Evolutionary conservation across 2,113 vertebrate species (phyloP).

Genomic region (Salvelinus namaycush): DNA sequence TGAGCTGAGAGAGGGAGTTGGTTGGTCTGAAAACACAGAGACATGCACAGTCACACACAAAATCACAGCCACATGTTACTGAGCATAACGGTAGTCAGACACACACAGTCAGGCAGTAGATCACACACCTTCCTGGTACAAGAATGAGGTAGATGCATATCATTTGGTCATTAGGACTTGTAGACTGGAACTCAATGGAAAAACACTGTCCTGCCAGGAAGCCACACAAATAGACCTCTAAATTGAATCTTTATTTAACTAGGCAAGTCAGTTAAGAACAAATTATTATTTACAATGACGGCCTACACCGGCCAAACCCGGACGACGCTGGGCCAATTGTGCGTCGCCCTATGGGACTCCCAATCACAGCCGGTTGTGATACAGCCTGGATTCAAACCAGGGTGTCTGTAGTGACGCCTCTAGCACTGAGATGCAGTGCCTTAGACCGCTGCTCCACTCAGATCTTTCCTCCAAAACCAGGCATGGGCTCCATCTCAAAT

Average conservation of each 20-base stretch:
- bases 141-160: conserved; percentile 46
- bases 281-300: too few species aligned
- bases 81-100: background rate
- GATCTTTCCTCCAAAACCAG: conserved; percentile 16
- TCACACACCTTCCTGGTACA: conserved; percentile 45
- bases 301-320: too few species aligned
- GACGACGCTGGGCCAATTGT: too few species aligned
- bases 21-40: background rate
- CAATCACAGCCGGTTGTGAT: too few species aligned
- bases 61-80: background rate
- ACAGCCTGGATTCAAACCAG: too few species aligned
- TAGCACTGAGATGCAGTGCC: too few species aligned
- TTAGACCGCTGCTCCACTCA: too few species aligned
- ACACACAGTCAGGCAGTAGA: conserved; percentile 10
- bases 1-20: background rate
- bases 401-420: too few species aligned
- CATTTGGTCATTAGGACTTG: conserved; percentile 39
- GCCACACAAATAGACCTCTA: conserved; percentile 42
- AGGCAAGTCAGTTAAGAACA: too few species aligned
- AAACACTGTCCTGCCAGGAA: conserved; percentile 21
- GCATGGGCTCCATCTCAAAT: background rate
- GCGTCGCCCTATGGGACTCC: too few species aligned
- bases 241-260: conserved; percentile 5
- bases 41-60: background rate
- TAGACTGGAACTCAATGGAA: conserved; percentile 2